phyloP scores from a whole-genome alignment of 2,888 invertebrate species.

The Eurytoma californica region DNA sequence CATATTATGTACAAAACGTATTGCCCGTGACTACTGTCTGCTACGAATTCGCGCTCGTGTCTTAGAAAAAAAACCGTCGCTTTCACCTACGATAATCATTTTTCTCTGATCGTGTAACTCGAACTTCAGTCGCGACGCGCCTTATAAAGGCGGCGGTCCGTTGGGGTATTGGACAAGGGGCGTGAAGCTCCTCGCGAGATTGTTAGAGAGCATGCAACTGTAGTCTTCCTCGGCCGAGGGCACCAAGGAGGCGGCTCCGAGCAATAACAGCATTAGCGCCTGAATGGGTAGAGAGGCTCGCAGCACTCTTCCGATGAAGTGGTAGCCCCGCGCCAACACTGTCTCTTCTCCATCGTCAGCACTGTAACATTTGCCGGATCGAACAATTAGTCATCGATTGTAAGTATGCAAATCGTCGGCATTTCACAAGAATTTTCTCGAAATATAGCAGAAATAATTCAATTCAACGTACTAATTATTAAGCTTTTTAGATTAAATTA shows the following conservation, averaged over 20 bases:
- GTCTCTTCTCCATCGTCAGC: conserved; percentile 78
- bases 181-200: conserved; percentile 88
- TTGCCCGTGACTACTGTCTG: conserved; percentile 29
- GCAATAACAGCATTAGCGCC: conserved; percentile 92
- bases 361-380: conserved; percentile 69
- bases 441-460: too few species aligned
- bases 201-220: conserved; percentile 89
- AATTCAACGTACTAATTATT: too few species aligned
- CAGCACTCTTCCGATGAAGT: conserved; percentile 92
- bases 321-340: conserved; percentile 84
- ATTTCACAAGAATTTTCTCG: too few species aligned
- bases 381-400: too few species aligned
- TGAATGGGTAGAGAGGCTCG: conserved; percentile 96
- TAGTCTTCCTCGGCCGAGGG: conserved; percentile 92
- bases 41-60: conserved; percentile 16
- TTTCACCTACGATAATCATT: not conserved
- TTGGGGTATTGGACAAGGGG: conserved; percentile 93
- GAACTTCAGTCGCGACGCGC: not conserved
- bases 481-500: too few species aligned
- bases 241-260: conserved; percentile 94
- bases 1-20: conserved; percentile 40
- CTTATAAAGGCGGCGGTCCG: conserved; percentile 93
- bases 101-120: not conserved
- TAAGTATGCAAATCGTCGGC: too few species aligned
- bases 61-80: conserved; percentile 30